A percentile compares a stretch with the other conserved stretches of the same genome.
Evolutionary conservation across 2,113 vertebrate genomes (phyloP).

Genomic region (Misgurnus mizolepis): DNA sequence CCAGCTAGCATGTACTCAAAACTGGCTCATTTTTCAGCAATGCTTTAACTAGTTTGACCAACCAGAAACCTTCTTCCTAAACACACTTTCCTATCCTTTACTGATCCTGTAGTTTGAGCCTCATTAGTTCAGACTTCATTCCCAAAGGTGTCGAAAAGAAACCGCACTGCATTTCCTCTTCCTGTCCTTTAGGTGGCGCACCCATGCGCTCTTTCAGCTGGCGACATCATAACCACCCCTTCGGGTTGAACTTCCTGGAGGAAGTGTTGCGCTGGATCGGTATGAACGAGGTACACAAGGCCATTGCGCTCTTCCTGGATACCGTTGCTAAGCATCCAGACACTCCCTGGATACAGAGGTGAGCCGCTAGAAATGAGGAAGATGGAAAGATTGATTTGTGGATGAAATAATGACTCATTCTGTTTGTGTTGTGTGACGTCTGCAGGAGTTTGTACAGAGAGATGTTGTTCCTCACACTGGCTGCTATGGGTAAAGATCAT

Average conservation of each 20-base stretch:
- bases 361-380: neutral
- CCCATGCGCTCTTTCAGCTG: constrained; percentile 75
- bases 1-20: too few species aligned
- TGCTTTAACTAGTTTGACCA: too few species aligned
- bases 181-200: constrained; percentile 62
- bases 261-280: constrained; percentile 84
- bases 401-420: neutral
- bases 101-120: too few species aligned
- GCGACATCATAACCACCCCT: constrained; percentile 77
- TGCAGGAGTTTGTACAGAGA: constrained; percentile 89
- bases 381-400: neutral
- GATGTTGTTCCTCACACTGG: constrained; percentile 88
- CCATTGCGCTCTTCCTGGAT: constrained; percentile 82
- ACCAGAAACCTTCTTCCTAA: too few species aligned
- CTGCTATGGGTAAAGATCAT: constrained; percentile 89
- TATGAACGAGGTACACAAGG: constrained; percentile 90
- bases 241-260: constrained; percentile 83
- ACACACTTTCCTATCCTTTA: too few species aligned
- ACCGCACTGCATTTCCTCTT: too few species aligned
- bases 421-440: constrained; percentile 11
- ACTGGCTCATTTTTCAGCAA: too few species aligned
- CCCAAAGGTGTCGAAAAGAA: too few species aligned
- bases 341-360: constrained; percentile 73
- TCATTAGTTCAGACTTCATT: too few species aligned
- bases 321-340: constrained; percentile 70